A percentile compares a stretch with the other conserved stretches of the same genome.
Conservation (phyloP, 2,888 invertebrate genomes). For the Choristoneura rosaceana region DNA sequence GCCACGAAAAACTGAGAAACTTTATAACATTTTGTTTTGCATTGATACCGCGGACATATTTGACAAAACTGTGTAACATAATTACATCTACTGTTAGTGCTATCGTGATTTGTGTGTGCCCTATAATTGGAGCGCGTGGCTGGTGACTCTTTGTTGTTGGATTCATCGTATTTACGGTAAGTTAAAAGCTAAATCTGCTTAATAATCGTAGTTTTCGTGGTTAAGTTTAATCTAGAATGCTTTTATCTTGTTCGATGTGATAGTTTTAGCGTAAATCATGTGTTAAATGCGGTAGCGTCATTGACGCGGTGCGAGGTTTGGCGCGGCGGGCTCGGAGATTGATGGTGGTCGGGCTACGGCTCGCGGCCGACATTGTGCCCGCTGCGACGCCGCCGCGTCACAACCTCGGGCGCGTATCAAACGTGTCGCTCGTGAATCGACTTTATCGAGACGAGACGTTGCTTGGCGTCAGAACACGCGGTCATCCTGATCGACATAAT, state of each 20-base stretch:
- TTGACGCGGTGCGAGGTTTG: constrained; percentile 63
- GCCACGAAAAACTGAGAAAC: constrained; percentile 76
- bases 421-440: constrained; percentile 66
- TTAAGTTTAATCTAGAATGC: constrained; percentile 44
- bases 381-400: constrained; percentile 77
- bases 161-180: constrained; percentile 81
- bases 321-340: constrained; percentile 63
- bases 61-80: constrained; percentile 70
- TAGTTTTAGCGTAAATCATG: constrained; percentile 49
- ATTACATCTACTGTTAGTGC: constrained; percentile 73
- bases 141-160: constrained; percentile 85
- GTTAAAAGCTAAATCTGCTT: constrained; percentile 60
- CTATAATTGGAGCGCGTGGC: constrained; percentile 85
- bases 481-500: constrained; percentile 34
- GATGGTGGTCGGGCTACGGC: constrained; percentile 58
- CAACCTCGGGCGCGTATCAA: constrained; percentile 67
- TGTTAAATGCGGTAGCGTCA: constrained; percentile 72
- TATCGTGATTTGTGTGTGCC: constrained; percentile 83
- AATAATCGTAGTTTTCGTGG: constrained; percentile 50
- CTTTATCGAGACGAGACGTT: constrained; percentile 72
- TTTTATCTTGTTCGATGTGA: constrained; percentile 46
- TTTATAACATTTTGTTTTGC: constrained; percentile 68
- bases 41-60: constrained; percentile 67
- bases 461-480: constrained; percentile 39
- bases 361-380: constrained; percentile 70